Evolutionary conservation across 2,888 invertebrate species (phyloP).

Genomic region (Leptopilina myrica): DNA sequence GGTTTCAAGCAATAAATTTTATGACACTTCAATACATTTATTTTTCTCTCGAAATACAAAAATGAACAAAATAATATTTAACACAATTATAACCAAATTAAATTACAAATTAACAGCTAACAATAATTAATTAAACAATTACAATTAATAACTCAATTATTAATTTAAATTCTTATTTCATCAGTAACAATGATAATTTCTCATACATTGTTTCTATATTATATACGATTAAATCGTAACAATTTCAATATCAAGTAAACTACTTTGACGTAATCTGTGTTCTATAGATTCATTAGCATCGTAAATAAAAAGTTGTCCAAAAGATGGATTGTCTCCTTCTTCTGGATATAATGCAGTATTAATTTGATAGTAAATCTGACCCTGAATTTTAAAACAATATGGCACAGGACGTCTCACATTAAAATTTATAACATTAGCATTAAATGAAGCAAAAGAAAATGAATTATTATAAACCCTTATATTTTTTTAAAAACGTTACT

Average conservation of each 20-base stretch:
- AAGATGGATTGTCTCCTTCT: conserved; percentile 44
- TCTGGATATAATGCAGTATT: conserved; percentile 42
- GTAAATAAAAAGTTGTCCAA: conserved; percentile 52
- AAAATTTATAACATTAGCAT: not conserved
- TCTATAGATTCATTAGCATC: conserved; percentile 48
- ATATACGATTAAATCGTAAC: too few relatives aligned
- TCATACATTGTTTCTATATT: conserved; percentile 50
- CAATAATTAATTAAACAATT: too few relatives aligned
- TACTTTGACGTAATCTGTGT: conserved; percentile 38
- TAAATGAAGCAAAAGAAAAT: not conserved
- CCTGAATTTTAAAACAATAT: conserved; percentile 12
- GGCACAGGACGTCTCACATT: not conserved
- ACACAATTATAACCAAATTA: too few relatives aligned
- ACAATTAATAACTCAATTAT: too few relatives aligned
- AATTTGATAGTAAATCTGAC: conserved; percentile 26
- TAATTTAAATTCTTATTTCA: too few relatives aligned
- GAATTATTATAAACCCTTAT: not conserved
- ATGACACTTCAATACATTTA: too few relatives aligned
- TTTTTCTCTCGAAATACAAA: too few relatives aligned
- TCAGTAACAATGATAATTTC: conserved; percentile 40
- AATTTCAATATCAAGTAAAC: conserved; percentile 44
- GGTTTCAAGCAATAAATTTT: too few relatives aligned
- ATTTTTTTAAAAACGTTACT: not conserved
- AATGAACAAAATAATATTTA: too few relatives aligned
- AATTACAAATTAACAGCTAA: too few relatives aligned